Conservation (phyloP, 2,113 vertebrate species). For the Odontesthes bonariensis region DNA sequence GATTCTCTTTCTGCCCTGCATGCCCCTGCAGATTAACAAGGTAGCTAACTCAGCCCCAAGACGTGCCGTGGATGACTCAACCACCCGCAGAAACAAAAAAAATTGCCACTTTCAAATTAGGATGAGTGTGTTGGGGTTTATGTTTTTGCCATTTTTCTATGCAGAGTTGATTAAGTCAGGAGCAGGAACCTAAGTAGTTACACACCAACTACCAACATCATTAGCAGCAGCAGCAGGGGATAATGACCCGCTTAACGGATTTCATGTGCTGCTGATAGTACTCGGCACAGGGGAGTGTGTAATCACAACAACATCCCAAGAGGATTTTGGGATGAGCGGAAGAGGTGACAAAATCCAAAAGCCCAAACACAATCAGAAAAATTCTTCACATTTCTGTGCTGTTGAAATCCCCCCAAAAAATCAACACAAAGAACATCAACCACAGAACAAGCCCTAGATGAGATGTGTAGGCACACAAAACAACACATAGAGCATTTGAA, state of each 20-base stretch:
- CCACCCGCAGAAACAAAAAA: conserved; percentile 30
- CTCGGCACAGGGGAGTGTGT: conserved; percentile 32
- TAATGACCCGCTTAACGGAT: conserved; percentile 65
- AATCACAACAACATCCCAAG: conserved; percentile 52
- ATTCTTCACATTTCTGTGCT: conserved; percentile 1
- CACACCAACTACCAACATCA: conserved; percentile 62
- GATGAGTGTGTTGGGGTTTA: conserved; percentile 29
- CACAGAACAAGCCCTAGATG: neutral
- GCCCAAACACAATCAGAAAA: conserved; percentile 18
- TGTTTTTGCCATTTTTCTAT: conserved; percentile 27
- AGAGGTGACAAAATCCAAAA: conserved; percentile 44
- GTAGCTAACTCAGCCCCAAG: conserved; percentile 31
- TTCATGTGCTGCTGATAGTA: conserved; percentile 63
- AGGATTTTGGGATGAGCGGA: conserved; percentile 48
- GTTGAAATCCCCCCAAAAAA: neutral
- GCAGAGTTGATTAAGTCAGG: conserved; percentile 47
- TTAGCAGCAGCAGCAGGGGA: conserved; percentile 61
- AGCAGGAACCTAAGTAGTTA: conserved; percentile 57
- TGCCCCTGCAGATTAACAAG: conserved; percentile 57
- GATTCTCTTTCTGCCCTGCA: conserved; percentile 29
- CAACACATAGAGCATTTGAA: neutral
- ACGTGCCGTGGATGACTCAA: conserved; percentile 58
- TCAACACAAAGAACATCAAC: neutral
- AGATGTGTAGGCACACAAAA: neutral
- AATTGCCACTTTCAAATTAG: conserved; percentile 26